A percentile compares a stretch with the other conserved stretches of the same genome.
Conservation (phyloP, 2,888 invertebrate genomes). For the Perdita meconis region DNA sequence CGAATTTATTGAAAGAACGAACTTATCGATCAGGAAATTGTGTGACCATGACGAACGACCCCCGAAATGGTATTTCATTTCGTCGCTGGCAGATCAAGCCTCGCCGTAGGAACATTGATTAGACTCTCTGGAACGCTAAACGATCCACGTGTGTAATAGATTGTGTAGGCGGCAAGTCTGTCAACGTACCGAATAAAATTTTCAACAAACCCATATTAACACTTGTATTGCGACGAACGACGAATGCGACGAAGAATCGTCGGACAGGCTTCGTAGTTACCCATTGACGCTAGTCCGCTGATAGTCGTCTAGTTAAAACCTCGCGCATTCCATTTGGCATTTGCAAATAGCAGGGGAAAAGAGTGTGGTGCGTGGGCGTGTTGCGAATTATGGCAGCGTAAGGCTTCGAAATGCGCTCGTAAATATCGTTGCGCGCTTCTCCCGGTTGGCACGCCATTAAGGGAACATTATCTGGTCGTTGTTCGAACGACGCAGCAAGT, state of each 20-base stretch:
- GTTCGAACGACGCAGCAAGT: not conserved
- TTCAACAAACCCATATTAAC: slow-evolving; percentile 45
- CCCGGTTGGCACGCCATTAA: slow-evolving; percentile 5
- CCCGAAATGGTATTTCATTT: slow-evolving; percentile 34
- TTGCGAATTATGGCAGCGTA: slow-evolving; percentile 1
- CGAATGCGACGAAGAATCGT: slow-evolving; percentile 9
- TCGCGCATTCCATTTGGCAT: slow-evolving; percentile 12
- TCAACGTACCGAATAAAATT: slow-evolving; percentile 60
- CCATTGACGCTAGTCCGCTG: slow-evolving; percentile 50
- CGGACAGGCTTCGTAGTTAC: slow-evolving; percentile 64
- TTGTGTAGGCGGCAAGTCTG: slow-evolving; percentile 52
- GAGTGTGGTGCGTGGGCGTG: slow-evolving; percentile 1
- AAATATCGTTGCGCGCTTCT: slow-evolving; percentile 15
- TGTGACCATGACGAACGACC: not conserved
- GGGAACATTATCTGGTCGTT: slow-evolving; percentile 3
- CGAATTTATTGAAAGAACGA: no score
- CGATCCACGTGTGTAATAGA: slow-evolving; percentile 53
- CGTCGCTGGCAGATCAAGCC: not conserved
- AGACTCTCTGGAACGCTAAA: slow-evolving; percentile 49
- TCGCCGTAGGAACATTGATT: slow-evolving; percentile 35
- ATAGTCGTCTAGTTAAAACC: slow-evolving; percentile 17
- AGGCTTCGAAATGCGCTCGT: slow-evolving; percentile 15
- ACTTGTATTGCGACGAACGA: slow-evolving; percentile 52
- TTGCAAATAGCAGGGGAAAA: not conserved
- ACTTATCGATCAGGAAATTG: not conserved